Evolutionary conservation across 2,113 vertebrate species (phyloP).

Genomic region (Otis tarda): DNA sequence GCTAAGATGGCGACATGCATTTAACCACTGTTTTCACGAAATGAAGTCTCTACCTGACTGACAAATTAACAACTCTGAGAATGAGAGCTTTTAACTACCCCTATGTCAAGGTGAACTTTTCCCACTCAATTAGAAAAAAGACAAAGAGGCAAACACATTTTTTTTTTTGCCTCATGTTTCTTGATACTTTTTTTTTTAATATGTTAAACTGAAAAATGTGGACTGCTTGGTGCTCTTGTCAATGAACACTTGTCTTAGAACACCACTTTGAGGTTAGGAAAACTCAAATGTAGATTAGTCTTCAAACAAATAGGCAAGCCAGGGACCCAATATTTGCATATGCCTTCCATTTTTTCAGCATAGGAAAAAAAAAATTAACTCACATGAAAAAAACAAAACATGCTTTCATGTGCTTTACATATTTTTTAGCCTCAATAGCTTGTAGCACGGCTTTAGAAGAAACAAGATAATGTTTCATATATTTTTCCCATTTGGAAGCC

Average conservation of each 20-base stretch:
- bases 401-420: neutral
- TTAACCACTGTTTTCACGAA: neutral
- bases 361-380: neutral
- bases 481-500: neutral
- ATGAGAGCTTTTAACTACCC: neutral
- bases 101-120: neutral
- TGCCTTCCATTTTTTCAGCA: neutral
- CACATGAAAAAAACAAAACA: neutral
- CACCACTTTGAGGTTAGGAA: neutral
- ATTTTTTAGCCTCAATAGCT: neutral
- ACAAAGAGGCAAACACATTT: neutral
- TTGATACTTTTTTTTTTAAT: neutral
- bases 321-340: neutral
- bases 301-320: conserved; percentile 4
- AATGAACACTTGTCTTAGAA: neutral
- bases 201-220: neutral
- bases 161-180: neutral
- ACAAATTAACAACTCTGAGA: neutral
- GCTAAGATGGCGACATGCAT: rapidly evolving
- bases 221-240: neutral
- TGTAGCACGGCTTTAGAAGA: neutral
- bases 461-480: neutral
- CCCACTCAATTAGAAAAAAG: neutral
- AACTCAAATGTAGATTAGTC: conserved; percentile 1
- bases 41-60: neutral